Evolutionary conservation across 2,888 invertebrate genomes (phyloP).

Genomic region (Phortica okadai): DNA sequence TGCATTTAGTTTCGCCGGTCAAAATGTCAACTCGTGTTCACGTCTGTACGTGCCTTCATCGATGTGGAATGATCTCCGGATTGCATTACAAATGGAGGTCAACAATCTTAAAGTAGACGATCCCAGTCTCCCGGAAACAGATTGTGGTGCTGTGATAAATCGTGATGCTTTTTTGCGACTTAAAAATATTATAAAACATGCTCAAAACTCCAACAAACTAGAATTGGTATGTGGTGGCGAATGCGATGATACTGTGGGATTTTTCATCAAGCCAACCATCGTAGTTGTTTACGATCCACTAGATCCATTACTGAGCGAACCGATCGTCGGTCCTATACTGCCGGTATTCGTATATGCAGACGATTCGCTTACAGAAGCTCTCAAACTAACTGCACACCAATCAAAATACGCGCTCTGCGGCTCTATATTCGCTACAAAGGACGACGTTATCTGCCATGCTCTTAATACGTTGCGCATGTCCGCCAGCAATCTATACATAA

Average conservation of each 20-base stretch:
- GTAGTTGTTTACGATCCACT: constrained; percentile 39
- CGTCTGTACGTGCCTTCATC: constrained; percentile 47
- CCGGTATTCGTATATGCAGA: constrained; percentile 45
- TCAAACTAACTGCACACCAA: constrained; percentile 45
- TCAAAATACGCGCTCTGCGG: constrained; percentile 44
- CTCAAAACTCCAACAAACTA: not conserved
- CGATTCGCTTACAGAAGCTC: constrained; percentile 41
- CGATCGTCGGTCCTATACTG: constrained; percentile 43
- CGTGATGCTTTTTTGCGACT: constrained; percentile 24
- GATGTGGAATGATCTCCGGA: constrained; percentile 38
- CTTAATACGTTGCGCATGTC: constrained; percentile 45
- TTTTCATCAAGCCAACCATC: constrained; percentile 43
- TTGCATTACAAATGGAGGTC: constrained; percentile 32
- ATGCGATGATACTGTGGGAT: constrained; percentile 37
- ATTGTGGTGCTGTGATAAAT: constrained; percentile 45
- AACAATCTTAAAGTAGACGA: constrained; percentile 38
- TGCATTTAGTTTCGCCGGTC: constrained; percentile 47
- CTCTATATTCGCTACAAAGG: constrained; percentile 43
- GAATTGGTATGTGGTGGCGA: constrained; percentile 42
- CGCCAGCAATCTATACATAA: constrained; percentile 49
- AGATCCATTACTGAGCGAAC: constrained; percentile 43
- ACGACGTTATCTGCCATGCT: constrained; percentile 45
- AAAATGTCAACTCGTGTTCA: constrained; percentile 45
- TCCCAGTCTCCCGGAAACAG: constrained; percentile 32
- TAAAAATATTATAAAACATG: constrained; percentile 33